Percentiles rank a stretch among this genome's conserved stretches.
These are phyloP conservation scores for Apolygus lucorum DNA, from an alignment of 1,140 invertebrate species.

Conservation along the genomic window DNA sequence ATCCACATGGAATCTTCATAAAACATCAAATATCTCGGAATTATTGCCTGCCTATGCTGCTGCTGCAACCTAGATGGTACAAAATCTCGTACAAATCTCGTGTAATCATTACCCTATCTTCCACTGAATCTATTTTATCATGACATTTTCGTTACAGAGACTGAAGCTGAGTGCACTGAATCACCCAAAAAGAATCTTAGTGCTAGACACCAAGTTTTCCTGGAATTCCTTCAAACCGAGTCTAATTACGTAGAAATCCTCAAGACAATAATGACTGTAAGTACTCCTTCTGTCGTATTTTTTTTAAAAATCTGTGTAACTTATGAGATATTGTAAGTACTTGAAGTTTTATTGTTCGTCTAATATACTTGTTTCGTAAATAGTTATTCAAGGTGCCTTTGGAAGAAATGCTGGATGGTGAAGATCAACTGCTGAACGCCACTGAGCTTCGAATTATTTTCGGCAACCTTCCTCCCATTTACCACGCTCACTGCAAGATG, in stretches of 20 bases:
- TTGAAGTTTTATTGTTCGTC: too few relatives aligned
- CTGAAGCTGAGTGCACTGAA: slow-evolving; percentile 41
- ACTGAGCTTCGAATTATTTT: slow-evolving; percentile 94
- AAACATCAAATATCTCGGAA: too few relatives aligned
- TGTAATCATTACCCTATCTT: too few relatives aligned
- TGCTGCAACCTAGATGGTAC: too few relatives aligned
- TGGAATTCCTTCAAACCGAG: slow-evolving; percentile 92
- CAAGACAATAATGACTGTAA: slow-evolving; percentile 80
- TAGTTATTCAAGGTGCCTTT: slow-evolving; percentile 76
- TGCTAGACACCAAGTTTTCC: slow-evolving; percentile 75
- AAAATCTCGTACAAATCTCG: too few relatives aligned
- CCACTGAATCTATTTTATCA: too few relatives aligned
- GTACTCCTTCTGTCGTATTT: slow-evolving; percentile 28
- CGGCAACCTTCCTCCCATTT: slow-evolving; percentile 88
- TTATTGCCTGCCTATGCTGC: too few relatives aligned
- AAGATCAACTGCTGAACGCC: slow-evolving; percentile 69
- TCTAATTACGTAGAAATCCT: slow-evolving; percentile 94
- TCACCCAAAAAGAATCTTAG: slow-evolving; percentile 56
- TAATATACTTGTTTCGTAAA: slow-evolving; percentile 27
- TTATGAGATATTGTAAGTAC: too few relatives aligned
- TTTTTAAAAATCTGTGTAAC: not conserved
- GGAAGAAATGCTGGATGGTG: slow-evolving; percentile 71
- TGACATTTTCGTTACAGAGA: too few relatives aligned
- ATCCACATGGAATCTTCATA: too few relatives aligned
- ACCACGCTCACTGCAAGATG: slow-evolving; percentile 81